A percentile compares a stretch with the other conserved stretches of the same genome.
Conservation (phyloP, 1,140 invertebrate genomes). For the Ephestia elutella region DNA sequence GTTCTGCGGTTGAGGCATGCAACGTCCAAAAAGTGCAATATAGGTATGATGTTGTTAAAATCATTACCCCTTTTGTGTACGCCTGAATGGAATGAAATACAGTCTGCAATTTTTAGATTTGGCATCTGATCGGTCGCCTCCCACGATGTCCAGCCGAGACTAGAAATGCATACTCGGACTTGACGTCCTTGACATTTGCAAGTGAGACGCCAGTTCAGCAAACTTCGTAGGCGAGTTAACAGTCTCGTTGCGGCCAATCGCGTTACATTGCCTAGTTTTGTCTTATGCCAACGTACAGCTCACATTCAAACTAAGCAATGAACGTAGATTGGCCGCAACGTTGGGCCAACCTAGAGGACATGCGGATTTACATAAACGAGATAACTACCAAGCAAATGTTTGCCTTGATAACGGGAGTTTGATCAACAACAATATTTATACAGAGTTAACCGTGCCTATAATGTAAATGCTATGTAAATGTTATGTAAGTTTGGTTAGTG, state of each 20-base stretch:
- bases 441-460: neutral
- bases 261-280: too few species aligned
- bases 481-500: neutral
- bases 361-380: neutral
- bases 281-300: too few species aligned
- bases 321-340: too few species aligned
- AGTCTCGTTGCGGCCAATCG: too few species aligned
- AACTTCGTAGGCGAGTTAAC: neutral
- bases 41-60: too few species aligned
- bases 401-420: constrained; percentile 1
- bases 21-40: too few species aligned
- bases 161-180: neutral
- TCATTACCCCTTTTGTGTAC: too few species aligned
- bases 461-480: neutral
- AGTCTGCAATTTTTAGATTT: too few species aligned
- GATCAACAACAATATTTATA: neutral
- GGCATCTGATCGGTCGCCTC: neutral
- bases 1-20: too few species aligned
- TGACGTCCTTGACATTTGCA: constrained; percentile 1
- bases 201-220: neutral
- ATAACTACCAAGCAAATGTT: neutral
- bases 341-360: too few species aligned
- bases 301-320: too few species aligned
- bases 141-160: neutral
- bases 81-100: too few species aligned